A percentile compares a stretch with the other conserved stretches of the same genome.
Conservation (phyloP, 2,888 invertebrate genomes). For the Neoaliturus tenellus region DNA sequence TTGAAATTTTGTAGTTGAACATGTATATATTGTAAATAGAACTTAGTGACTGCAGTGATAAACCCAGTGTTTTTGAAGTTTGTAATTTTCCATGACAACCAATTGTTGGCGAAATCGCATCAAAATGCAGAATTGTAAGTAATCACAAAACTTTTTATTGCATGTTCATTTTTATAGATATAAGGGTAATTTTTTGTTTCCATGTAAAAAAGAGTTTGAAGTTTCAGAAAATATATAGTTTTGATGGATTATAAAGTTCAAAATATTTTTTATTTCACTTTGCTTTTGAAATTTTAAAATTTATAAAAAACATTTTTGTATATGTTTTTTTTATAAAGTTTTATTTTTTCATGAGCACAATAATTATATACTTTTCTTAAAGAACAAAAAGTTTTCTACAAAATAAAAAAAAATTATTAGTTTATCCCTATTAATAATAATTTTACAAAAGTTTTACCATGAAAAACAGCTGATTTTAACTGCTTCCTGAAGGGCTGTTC, state of each 20-base stretch:
- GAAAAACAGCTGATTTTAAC: not conserved
- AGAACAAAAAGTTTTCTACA: not conserved
- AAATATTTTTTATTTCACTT: constrained; percentile 23
- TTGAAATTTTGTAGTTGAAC: not conserved
- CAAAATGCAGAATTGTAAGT: constrained; percentile 3
- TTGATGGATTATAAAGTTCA: not conserved
- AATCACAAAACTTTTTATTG: constrained; percentile 17
- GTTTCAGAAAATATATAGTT: not conserved
- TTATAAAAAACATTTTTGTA: not conserved
- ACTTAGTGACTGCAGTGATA: not conserved
- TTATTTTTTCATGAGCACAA: not conserved
- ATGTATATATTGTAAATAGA: constrained; percentile 23
- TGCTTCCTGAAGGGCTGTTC: not conserved
- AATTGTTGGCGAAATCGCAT: constrained; percentile 12
- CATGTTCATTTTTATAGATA: constrained; percentile 32
- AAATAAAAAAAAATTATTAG: not conserved
- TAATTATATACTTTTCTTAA: not conserved
- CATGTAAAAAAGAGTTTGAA: not conserved
- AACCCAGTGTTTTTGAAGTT: not conserved
- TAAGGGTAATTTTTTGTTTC: constrained; percentile 23
- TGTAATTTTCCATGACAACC: not conserved
- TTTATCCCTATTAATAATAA: not conserved
- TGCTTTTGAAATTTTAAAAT: constrained; percentile 12
- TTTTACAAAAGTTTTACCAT: constrained; percentile 11
- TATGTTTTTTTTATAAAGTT: not conserved